Evolutionary conservation across 2,888 invertebrate species (phyloP), one percentile per base, ranked within the genome.

Genomic region (Diarsia brunnea): DNA sequence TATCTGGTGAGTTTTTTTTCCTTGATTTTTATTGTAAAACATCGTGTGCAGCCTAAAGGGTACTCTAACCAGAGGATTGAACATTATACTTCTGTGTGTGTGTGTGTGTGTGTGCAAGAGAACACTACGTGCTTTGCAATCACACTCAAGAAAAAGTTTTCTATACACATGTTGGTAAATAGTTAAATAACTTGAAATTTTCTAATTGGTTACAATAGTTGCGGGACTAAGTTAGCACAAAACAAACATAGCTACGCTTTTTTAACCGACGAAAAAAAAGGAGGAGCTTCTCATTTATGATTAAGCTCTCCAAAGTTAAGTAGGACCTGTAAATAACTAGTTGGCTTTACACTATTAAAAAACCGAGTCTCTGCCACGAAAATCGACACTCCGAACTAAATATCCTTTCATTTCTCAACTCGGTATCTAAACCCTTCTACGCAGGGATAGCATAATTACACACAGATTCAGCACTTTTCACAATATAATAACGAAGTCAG

Each of bases 381-480:
- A 72, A 84, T 63, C 43, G 58, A 19, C 24, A 19, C 53, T 66
- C 47, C 12, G 0, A 63, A 49, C 67, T 47, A 53, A 65, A 67
- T 67, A 69, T 53, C 60, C 65, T 84, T 73, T 65, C 31, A 11
- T 55, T 71, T 83, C 83, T 74, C 27, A 43, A 65, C 47, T 69
- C 24, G 10, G 65, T 68, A 66, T 43, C 64, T 14, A 58, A 58
- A 68, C 76, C 58, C 63, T 79, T 79, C 53, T 51, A 27, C 60
- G 55, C 77, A 80, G 77, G 27, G 66, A 63, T 60, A 70, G 74
- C 64, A 82, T 84, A 87, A 79, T 84, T 73, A 82, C 63, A 73
- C 65, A 53, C 71, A 74, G 85, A 68, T 69, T 84, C 77, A 76
- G 87, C 81, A 81, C 55, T 81, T 78, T 72, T 47, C 74, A 81